These are phyloP conservation scores for Heteronetta atricapilla DNA, from an alignment of 2,113 vertebrate genomes.

Conservation along the genomic window DNA sequence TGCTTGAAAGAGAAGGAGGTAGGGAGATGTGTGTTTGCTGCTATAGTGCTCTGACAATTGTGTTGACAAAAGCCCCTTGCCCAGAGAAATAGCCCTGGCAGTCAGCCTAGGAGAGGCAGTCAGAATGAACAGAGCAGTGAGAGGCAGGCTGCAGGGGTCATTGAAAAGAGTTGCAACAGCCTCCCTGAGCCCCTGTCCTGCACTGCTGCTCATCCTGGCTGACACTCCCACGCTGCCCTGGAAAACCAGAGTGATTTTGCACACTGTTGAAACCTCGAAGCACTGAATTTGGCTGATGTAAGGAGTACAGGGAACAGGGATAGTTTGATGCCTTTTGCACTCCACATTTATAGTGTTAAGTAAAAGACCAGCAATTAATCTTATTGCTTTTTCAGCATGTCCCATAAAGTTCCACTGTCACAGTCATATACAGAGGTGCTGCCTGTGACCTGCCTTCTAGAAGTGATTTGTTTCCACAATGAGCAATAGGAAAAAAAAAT, in stretches of 20 bases:
- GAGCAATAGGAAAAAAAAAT: not conserved
- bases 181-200: not conserved
- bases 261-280: not conserved
- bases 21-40: not conserved
- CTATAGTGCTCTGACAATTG: not conserved
- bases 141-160: not conserved
- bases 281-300: not conserved
- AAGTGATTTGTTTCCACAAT: not conserved
- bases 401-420: accelerated
- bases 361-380: not conserved
- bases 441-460: not conserved
- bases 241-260: not conserved
- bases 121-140: not conserved
- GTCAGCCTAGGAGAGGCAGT: not conserved
- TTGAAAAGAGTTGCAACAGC: not conserved
- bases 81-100: not conserved
- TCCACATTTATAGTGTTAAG: not conserved
- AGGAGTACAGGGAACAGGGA: not conserved
- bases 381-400: not conserved
- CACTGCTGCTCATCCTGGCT: not conserved
- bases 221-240: not conserved
- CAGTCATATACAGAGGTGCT: accelerated
- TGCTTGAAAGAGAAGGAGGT: not conserved
- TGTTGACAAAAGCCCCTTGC: not conserved
- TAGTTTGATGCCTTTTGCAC: not conserved